Base-by-base conservation (phyloP, 2,888 invertebrate genomes). In the Diarsia mendica region DNA sequence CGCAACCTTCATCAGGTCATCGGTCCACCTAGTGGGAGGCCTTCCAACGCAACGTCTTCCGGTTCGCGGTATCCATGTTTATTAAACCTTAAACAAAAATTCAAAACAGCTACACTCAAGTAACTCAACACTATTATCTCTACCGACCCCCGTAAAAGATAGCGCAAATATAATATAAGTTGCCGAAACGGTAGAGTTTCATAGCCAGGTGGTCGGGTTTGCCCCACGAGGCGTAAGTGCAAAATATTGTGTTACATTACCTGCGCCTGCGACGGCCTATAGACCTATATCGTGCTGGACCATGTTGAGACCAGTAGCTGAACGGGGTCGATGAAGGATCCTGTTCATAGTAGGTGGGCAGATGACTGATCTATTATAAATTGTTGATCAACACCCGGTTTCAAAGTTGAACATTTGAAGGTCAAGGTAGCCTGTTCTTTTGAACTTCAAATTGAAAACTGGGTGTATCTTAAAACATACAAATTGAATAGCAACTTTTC, bases 121-220 rank as follows among this genome's bases (percentile, higher is more conserved):
- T 74, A 85, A 86, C 71, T 60, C 10, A 68, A 86, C 70, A 83
- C 85, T 51, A 63, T 55, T 67, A 61, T 77, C 63, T 77, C 71
- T 68, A 33, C 66, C 71, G 70, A 28, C 66, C 79, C 67, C 44
- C 64, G 87, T 84, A 86, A 87, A 75, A 67, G 87, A 86, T 86
- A 86, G 79, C 80, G 84, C 80, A 87, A 87, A 87, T 87, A 87
- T 85, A 87, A 87, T 87, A 87, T 85, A 77, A 33, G 55, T 71
- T 77, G 39, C 75, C 67, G 53, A 78, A 83, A 87, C 76, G 86
- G 79, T 85, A 72, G 75, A 69, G 61, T 86, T 84, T 82, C 84
- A 64, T 46, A 8, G 64, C 86, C 86, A 86, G 86, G 87, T 86
- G 86, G 86, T 71, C 80, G 80, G 58, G 15, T 44, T 15, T 46